Percentiles rank a stretch among this genome's conserved stretches.
Evolutionary conservation across 2,113 vertebrate genomes (phyloP).

Genomic region (Arothron firmamentum): DNA sequence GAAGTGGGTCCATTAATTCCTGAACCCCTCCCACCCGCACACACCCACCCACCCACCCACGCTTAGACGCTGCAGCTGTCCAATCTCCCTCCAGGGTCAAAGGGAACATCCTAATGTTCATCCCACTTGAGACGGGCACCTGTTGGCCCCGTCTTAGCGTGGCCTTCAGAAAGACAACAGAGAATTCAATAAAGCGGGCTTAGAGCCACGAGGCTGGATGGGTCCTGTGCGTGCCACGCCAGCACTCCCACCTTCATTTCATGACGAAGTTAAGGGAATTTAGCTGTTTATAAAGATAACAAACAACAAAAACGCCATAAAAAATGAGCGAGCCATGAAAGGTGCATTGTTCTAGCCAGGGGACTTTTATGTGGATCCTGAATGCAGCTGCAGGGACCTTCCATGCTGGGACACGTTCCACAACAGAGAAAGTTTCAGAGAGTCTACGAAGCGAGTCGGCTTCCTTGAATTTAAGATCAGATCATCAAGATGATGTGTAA

Average conservation of each 20-base stretch:
- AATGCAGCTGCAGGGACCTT: not conserved
- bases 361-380: not conserved
- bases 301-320: too few species aligned
- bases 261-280: not conserved
- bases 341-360: too few species aligned
- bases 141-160: slow-evolving; percentile 60
- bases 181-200: slow-evolving; percentile 72
- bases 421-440: too few species aligned
- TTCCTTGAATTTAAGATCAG: not conserved
- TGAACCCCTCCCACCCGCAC: not conserved
- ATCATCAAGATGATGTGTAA: slow-evolving; percentile 24
- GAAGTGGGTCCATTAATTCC: slow-evolving; percentile 24
- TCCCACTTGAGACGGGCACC: slow-evolving; percentile 60
- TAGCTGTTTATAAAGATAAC: not conserved
- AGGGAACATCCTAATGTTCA: slow-evolving; percentile 61
- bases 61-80: slow-evolving; percentile 68
- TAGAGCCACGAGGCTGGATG: slow-evolving; percentile 47
- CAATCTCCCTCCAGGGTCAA: slow-evolving; percentile 57
- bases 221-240: slow-evolving; percentile 20
- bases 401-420: too few species aligned
- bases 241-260: not conserved
- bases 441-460: not conserved
- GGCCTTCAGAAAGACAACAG: slow-evolving; percentile 62
- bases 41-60: slow-evolving; percentile 2
- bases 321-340: not conserved